Base-by-base conservation (phyloP, 92 coral and sea anemone species). In the Palythoa grandis region DNA sequence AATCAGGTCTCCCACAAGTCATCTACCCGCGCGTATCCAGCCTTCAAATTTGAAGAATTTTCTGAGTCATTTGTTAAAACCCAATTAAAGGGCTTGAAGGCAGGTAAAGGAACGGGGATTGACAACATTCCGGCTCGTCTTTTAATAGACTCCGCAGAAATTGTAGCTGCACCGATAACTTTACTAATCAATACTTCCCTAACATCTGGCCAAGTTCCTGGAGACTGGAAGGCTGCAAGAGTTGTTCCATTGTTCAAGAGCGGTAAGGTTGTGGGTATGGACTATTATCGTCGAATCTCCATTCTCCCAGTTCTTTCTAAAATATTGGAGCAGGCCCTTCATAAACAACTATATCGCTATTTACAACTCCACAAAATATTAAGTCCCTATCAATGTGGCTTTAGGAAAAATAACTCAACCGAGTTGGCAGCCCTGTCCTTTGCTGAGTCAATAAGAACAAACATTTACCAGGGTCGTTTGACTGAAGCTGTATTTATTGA, bases 361-460 rank as follows among this genome's bases (percentile, higher is more conserved):
- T 23, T 72, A 17, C 57, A 72, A 16, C 77, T 40, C 54, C 72
- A 67, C 72, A 24, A 67, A 13, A 67, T 67, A 22, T 25, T 67
- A 23, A 67, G 72, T 67, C 72, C 72, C 39, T 67, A 67, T 67
- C 40, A 67, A 23, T 67, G 72, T 24, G 72, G 72, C 1, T 67
- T 67, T 67, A 22, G 72, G 40, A 85, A 74, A 56, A 43, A 47
- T 40, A 47, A 67, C 19, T 85, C 88, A 37, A 85, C 74, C 48
- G 82, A 85, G 57, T 85, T 85, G 60, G 82, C 82, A 72, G 82
- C 88, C 24, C 79, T 84, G 52, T 74, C 74, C 73, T 74, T 85
- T 74, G 73, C 88, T 61, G 74, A 74, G 25, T 11, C 72, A 11
- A 85, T 57, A 24, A 24, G 82, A 58, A 54, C 58, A 74, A 73